These are phyloP conservation scores for Hydroisotoma schaefferi DNA, from an alignment of 2,888 invertebrate genomes.

Conservation along the genomic window DNA sequence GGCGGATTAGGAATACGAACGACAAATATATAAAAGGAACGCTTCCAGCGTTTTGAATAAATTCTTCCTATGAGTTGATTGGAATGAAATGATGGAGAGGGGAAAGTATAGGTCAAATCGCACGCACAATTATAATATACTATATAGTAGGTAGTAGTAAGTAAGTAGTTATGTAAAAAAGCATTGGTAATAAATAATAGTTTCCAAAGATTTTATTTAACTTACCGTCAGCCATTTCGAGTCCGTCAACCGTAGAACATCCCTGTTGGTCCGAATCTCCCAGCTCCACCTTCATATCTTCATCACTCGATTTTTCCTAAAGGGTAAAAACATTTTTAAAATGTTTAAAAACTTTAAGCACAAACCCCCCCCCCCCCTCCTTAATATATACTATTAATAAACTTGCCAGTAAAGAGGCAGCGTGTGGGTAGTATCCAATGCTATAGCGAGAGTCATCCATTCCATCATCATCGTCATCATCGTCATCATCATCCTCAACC, in stretches of 20 bases:
- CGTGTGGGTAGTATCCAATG: slow-evolving; percentile 47
- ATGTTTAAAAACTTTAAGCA: not conserved
- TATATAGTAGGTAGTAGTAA: too few species aligned
- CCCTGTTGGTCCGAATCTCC: slow-evolving; percentile 46
- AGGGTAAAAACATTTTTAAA: not conserved
- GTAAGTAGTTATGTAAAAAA: too few species aligned
- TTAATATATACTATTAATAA: not conserved
- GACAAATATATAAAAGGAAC: too few species aligned
- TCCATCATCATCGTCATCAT: slow-evolving; percentile 48
- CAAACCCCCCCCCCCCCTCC: not conserved
- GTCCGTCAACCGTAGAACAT: slow-evolving; percentile 43
- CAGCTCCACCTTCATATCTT: slow-evolving; percentile 39
- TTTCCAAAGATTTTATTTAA: too few species aligned
- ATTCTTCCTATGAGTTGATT: too few species aligned
- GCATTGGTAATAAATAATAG: too few species aligned
- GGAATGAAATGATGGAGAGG: too few species aligned
- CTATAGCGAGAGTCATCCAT: slow-evolving; percentile 44
- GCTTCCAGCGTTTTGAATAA: too few species aligned
- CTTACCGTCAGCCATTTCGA: slow-evolving; percentile 49
- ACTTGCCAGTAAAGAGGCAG: slow-evolving; percentile 45
- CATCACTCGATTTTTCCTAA: slow-evolving; percentile 48
- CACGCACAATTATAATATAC: too few species aligned
- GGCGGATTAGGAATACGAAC: too few species aligned
- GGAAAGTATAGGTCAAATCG: too few species aligned
- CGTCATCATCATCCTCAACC: slow-evolving; percentile 48